phyloP scores from a whole-genome alignment of 2,797 vertebrate genomes.

The Champsocephalus gunnari region DNA sequence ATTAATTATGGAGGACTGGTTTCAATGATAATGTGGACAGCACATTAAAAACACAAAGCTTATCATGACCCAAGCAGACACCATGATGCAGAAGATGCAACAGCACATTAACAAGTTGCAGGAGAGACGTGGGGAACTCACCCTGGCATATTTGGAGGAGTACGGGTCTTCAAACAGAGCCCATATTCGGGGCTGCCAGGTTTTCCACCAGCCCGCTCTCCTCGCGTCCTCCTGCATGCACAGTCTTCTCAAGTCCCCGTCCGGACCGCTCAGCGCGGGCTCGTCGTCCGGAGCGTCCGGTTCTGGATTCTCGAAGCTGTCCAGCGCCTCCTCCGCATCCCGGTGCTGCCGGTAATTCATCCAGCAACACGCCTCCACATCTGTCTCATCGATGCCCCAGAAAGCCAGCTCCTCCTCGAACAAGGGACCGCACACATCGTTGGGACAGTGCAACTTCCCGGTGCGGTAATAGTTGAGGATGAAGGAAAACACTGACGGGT shows the following conservation, averaged over 20 bases:
- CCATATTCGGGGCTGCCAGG: conserved; percentile 91
- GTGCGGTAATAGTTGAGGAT: conserved; percentile 96
- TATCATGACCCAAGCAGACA: conserved; percentile 27
- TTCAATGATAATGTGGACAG: conserved; percentile 17
- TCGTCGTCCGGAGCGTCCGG: conserved; percentile 87
- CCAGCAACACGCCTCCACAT: conserved; percentile 97
- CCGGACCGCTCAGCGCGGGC: conserved; percentile 86
- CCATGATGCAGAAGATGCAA: conserved; percentile 37
- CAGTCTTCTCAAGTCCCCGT: conserved; percentile 91
- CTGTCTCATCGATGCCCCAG: conserved; percentile 96
- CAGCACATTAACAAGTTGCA: conserved; percentile 42
- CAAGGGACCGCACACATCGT: conserved; percentile 93
- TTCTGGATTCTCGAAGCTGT: conserved; percentile 93
- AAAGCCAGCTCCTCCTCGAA: conserved; percentile 95
- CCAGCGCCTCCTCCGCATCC: conserved; percentile 93
- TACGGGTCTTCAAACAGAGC: conserved; percentile 95
- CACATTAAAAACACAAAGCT: conserved; percentile 46
- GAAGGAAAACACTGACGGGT: conserved; percentile 93
- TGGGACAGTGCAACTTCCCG: conserved; percentile 94
- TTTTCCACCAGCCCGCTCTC: conserved; percentile 90
- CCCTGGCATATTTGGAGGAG: conserved; percentile 94
- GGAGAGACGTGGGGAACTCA: conserved; percentile 79
- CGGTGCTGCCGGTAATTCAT: conserved; percentile 95
- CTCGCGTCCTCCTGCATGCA: conserved; percentile 93
- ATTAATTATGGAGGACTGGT: conserved; percentile 15